These are phyloP conservation scores for Trichopoda pennipes DNA, from an alignment of 2,888 invertebrate species.

Conservation along the genomic window DNA sequence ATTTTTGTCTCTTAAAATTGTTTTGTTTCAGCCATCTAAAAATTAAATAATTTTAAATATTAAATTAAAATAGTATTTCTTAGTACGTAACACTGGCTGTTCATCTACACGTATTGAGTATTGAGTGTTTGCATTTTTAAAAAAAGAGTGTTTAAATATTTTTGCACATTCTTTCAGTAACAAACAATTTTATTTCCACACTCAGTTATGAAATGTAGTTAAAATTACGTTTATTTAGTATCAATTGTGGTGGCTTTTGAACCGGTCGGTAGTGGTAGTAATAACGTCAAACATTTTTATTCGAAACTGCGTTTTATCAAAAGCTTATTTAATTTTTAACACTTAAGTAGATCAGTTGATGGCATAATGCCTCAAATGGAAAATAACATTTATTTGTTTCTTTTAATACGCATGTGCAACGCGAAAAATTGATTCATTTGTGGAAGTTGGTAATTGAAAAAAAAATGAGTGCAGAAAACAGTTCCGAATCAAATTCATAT, in stretches of 20 bases:
- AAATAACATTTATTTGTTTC: background rate
- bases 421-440: background rate
- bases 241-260: conserved; percentile 47
- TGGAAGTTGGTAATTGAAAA: conserved; percentile 7
- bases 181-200: background rate
- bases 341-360: background rate
- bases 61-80: no score
- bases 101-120: no score
- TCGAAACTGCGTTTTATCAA: background rate
- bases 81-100: no score
- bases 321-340: background rate
- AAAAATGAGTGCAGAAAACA: conserved; percentile 53
- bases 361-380: background rate
- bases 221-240: conserved; percentile 50
- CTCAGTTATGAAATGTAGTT: background rate
- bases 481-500: conserved; percentile 35
- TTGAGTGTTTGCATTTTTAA: no score
- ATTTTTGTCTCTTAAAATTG: no score
- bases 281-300: background rate
- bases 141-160: no score
- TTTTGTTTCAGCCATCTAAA: no score
- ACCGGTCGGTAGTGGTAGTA: conserved; percentile 33
- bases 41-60: no score
- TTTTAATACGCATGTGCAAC: conserved; percentile 50
- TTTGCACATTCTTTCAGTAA: no score